A percentile compares a stretch with the other conserved stretches of the same genome.
Conservation (phyloP, 2,113 vertebrate species). For the Talpa occidentalis region DNA sequence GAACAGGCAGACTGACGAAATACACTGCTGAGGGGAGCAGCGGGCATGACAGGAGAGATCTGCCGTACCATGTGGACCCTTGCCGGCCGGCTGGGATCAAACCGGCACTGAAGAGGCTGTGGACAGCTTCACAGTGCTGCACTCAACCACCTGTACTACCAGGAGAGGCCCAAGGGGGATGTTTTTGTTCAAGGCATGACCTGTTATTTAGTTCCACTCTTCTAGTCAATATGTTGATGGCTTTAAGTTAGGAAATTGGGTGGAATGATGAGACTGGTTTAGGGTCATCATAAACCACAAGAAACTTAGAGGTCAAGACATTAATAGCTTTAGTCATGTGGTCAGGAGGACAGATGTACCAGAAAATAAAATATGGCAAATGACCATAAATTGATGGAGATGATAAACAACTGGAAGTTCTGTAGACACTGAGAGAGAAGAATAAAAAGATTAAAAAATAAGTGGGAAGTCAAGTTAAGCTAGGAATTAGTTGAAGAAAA, state of each 20-base stretch:
- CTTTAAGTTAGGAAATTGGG: background rate
- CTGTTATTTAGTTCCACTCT: background rate
- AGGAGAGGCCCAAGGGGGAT: too few relatives aligned
- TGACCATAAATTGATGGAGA: background rate
- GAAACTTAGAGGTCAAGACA: background rate
- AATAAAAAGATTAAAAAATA: background rate
- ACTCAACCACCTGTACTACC: too few relatives aligned
- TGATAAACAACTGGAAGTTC: background rate
- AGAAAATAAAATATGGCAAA: background rate
- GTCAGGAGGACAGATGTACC: background rate
- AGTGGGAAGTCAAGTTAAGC: background rate
- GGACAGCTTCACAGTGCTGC: too few relatives aligned
- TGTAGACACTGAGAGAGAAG: background rate
- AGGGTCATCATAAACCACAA: background rate
- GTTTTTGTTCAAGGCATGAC: background rate
- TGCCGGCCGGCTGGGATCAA: too few relatives aligned
- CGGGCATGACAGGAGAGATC: too few relatives aligned
- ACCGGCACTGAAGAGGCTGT: too few relatives aligned
- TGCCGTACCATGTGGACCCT: too few relatives aligned
- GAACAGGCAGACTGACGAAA: too few relatives aligned
- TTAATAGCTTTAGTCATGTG: background rate
- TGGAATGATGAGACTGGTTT: background rate
- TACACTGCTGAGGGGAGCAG: too few relatives aligned
- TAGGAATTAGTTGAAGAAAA: background rate
- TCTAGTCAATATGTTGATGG: background rate